phyloP scores from a whole-genome alignment of 2,797 vertebrate genomes.

The Ceyx erithaca region DNA sequence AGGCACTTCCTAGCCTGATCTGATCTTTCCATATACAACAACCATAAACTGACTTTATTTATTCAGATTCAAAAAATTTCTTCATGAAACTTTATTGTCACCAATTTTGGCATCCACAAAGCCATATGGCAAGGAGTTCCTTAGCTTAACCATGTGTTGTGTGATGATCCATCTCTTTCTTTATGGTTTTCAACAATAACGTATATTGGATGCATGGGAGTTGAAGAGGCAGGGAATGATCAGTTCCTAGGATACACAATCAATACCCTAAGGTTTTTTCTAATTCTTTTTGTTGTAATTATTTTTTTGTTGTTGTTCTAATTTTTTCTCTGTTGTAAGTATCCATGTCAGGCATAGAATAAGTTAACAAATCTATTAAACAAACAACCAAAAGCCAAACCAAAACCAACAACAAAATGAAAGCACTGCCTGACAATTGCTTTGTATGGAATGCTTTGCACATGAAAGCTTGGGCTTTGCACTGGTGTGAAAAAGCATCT shows the following conservation, averaged over 20 bases:
- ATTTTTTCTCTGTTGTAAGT: not conserved
- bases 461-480: not conserved
- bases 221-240: not conserved
- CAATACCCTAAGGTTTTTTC: not conserved
- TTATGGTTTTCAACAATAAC: not conserved
- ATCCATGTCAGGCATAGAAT: not conserved
- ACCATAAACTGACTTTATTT: not conserved
- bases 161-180: not conserved
- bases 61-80: not conserved
- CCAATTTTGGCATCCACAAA: not conserved
- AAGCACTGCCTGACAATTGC: not conserved
- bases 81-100: not conserved
- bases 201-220: not conserved
- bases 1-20: not conserved
- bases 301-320: no score
- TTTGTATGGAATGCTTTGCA: not conserved
- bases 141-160: not conserved
- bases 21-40: not conserved
- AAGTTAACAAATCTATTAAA: not conserved
- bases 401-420: accelerated
- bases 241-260: not conserved
- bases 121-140: not conserved
- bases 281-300: not conserved
- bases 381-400: no score
- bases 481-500: not conserved